Evolutionary conservation across 2,888 invertebrate genomes (phyloP), one percentile per base, ranked within the genome.

Genomic region (Antitype chi): DNA sequence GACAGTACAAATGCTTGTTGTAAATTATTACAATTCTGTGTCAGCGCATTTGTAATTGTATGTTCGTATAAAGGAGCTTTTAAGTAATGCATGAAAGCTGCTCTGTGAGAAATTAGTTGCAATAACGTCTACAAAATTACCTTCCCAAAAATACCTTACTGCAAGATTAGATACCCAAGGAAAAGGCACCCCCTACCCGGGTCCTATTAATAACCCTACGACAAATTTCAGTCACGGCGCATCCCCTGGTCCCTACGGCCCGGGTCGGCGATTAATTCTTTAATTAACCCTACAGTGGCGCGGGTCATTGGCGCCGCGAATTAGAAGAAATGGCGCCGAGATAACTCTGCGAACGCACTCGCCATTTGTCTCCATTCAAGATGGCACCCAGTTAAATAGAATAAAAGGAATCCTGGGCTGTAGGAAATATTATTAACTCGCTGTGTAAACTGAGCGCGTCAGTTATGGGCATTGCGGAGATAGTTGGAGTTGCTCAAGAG

Each of bases 291-390:
- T 90, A 88, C 90, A 86, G 86, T 91, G 88, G 90, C 87, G 85
- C 87, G 90, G 92, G 90, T 89, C 92, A 91, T 90, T 90, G 91
- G 91, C 90, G 90, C 81, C 89, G 91, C 91, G 93, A 94, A 95
- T 95, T 94, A 94, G 93, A 94, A 94, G 94, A 92, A 94, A 94
- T 91, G 92, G 91, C 91, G 91, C 90, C 92, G 90, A 94, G 93
- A 94, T 94, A 93, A 91, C 93, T 92, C 90, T 84, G 89, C 89
- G 89, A 87, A 84, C 86, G 89, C 88, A 87, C 88, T 85, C 85
- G 87, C 90, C 92, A 94, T 94, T 95, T 93, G 91, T 95, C 93
- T 94, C 90, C 91, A 93, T 94, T 92, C 90, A 89, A 89, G 88
- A 78, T 74, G 87, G 81, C 85, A 78, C 69, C 80, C 77, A 84